Percentiles rank a stretch among this genome's conserved stretches.
phyloP scores from a whole-genome alignment of 2,797 vertebrate species.

The Pipistrellus kuhlii region DNA sequence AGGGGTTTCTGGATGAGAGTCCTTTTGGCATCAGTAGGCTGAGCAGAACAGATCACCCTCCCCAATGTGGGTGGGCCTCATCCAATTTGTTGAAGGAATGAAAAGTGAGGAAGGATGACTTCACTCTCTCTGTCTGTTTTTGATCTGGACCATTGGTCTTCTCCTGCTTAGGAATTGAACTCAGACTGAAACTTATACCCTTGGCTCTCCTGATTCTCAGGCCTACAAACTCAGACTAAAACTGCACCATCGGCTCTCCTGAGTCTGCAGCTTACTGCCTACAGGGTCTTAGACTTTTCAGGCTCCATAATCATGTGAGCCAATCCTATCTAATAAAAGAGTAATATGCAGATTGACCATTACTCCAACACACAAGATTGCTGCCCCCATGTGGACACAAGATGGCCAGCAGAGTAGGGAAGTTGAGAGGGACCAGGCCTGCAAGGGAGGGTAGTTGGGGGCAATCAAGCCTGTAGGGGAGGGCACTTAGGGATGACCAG shows the following conservation, averaged over 20 bases:
- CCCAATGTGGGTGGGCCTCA: neutral
- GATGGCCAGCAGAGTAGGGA: no score
- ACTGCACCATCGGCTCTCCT: neutral
- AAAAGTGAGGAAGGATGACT: neutral
- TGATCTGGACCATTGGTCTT: neutral
- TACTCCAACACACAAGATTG: no score
- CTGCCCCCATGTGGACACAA: no score
- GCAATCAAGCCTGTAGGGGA: no score
- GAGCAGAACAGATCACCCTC: neutral
- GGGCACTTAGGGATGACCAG: no score
- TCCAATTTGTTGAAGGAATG: neutral
- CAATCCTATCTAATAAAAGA: neutral
- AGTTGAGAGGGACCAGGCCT: no score
- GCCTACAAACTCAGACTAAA: neutral
- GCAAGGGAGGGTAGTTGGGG: no score
- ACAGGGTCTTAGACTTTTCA: neutral
- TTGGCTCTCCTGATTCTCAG: neutral
- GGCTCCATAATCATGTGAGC: neutral
- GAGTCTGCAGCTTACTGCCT: neutral
- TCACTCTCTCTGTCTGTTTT: neutral
- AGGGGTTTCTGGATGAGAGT: neutral
- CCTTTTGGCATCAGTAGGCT: neutral
- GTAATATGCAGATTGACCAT: no score
- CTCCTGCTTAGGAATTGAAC: neutral
- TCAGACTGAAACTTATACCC: neutral